Evolutionary conservation across 2,113 vertebrate species (phyloP).

Genomic region (Connochaetes taurinus): DNA sequence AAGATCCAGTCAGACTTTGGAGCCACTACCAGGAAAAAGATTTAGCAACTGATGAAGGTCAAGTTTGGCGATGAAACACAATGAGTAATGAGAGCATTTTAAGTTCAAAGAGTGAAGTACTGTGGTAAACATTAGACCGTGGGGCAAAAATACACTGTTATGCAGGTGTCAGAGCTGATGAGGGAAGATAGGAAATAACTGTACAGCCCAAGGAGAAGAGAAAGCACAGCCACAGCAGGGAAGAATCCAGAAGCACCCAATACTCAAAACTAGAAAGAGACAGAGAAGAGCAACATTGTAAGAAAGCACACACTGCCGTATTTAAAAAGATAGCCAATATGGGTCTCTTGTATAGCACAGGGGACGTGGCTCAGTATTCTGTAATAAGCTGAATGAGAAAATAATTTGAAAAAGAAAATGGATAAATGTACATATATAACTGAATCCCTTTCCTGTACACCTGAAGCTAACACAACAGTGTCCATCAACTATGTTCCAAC

Average conservation of each 20-base stretch:
- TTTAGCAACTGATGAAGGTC: neutral
- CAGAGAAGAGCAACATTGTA: neutral
- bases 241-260: neutral
- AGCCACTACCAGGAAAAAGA: neutral
- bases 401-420: neutral
- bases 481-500: neutral
- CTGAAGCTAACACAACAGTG: neutral
- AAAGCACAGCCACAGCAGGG: neutral
- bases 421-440: neutral
- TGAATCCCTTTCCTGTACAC: neutral
- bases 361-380: accelerated
- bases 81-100: neutral
- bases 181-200: neutral
- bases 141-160: neutral
- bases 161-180: accelerated
- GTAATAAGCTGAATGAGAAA: neutral
- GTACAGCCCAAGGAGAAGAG: neutral
- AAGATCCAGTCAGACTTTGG: neutral
- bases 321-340: neutral
- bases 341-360: neutral
- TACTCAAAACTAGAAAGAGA: neutral
- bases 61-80: neutral
- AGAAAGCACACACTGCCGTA: neutral
- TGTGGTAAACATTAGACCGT: neutral
- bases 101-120: neutral